phyloP scores from a whole-genome alignment of 2,888 invertebrate genomes.

The Drosophila barbarae region DNA sequence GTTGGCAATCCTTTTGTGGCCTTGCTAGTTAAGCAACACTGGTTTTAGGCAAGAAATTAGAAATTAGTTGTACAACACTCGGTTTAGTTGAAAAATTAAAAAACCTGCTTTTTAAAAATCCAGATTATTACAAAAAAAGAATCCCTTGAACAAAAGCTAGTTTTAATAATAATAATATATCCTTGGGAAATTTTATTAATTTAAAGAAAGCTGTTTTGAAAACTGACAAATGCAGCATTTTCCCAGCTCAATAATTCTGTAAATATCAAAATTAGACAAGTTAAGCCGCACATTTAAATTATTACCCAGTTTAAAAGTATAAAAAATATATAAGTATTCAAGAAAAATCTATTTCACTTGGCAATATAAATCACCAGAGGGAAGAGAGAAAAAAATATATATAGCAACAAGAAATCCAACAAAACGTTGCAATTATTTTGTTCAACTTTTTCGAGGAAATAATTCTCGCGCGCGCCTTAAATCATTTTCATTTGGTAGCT shows the following conservation, averaged over 20 bases:
- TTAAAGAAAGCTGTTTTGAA: neutral
- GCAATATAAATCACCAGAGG: constrained; percentile 20
- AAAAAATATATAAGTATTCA: neutral
- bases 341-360: neutral
- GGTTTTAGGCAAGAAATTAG: too few species aligned
- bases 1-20: neutral
- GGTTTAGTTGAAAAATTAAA: too few species aligned
- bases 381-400: neutral
- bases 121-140: too few species aligned
- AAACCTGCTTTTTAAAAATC: too few species aligned
- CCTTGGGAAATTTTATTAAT: neutral
- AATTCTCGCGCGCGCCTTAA: constrained; percentile 53
- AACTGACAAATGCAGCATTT: neutral
- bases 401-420: constrained; percentile 33
- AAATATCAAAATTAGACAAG: neutral
- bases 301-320: neutral
- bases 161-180: too few species aligned
- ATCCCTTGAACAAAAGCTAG: too few species aligned
- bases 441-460: constrained; percentile 54
- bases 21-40: constrained; percentile 8
- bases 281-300: neutral
- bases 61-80: too few species aligned
- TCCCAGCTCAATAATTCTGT: neutral
- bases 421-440: constrained; percentile 71
- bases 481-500: constrained; percentile 72